Percentiles rank a stretch among this genome's conserved stretches.
Conservation (phyloP, 1,140 invertebrate genomes). For the Mizuhopecten yessoensis region DNA sequence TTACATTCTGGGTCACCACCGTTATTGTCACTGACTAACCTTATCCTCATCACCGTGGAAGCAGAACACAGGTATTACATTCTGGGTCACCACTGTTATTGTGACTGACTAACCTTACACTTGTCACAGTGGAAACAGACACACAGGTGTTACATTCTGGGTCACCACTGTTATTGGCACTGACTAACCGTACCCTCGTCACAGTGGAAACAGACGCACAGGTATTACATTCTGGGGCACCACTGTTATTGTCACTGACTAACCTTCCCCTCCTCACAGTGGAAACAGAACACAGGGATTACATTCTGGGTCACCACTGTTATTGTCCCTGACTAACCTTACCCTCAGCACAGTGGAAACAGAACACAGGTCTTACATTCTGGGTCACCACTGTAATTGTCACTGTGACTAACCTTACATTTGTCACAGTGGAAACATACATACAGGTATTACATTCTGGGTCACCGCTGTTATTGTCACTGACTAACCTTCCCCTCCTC, state of each 20-base stretch:
- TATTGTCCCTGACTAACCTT: constrained; percentile 89
- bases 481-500: no score
- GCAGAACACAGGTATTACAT: no score
- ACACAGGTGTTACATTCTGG: no score
- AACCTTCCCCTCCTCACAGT: constrained; percentile 85
- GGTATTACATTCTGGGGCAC: constrained; percentile 55
- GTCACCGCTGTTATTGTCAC: no score
- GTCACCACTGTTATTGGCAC: no score
- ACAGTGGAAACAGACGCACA: constrained; percentile 75
- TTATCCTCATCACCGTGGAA: no score
- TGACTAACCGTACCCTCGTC: constrained; percentile 86
- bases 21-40: no score
- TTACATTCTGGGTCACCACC: no score
- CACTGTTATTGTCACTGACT: constrained; percentile 86
- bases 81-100: no score
- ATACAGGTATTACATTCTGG: no score
- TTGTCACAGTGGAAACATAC: constrained; percentile 78
- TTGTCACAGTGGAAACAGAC: no score
- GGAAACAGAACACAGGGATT: constrained; percentile 47
- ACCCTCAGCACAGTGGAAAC: constrained; percentile 80
- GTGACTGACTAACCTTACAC: no score
- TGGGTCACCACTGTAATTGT: constrained; percentile 84
- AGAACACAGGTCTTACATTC: neutral
- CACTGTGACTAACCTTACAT: constrained; percentile 87
- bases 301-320: neutral